Percentiles rank a stretch among this genome's conserved stretches.
Conservation (phyloP, 2,113 vertebrate species). For the Poecilia latipinna region DNA sequence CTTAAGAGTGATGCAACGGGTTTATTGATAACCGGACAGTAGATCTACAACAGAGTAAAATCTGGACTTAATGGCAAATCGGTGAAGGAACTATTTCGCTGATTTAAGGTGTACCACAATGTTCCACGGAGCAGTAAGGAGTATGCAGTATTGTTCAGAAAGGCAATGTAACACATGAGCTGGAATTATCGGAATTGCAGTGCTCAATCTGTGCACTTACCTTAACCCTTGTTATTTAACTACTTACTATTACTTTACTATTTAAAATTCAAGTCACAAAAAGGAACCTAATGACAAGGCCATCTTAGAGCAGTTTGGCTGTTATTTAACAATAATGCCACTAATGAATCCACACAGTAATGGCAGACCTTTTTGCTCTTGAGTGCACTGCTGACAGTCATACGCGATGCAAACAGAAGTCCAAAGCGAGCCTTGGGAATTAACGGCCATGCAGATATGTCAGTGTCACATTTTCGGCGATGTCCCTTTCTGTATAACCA, state of each 20-base stretch:
- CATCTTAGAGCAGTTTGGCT: conserved; percentile 22
- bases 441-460: conserved; percentile 26
- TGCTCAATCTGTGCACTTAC: background rate
- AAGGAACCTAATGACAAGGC: background rate
- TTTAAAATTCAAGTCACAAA: background rate
- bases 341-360: conserved; percentile 2
- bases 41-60: conserved; percentile 10
- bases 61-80: conserved; percentile 11
- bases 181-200: background rate
- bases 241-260: background rate
- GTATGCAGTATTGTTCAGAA: conserved; percentile 15
- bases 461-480: conserved; percentile 47
- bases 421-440: conserved; percentile 18
- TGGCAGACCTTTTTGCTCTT: background rate
- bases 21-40: conserved; percentile 5
- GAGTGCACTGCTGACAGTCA: conserved; percentile 18
- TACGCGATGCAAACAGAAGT: conserved; percentile 26
- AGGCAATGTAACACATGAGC: background rate
- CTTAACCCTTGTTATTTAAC: no score
- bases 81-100: conserved; percentile 8
- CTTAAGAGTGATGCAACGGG: background rate
- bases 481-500: conserved; percentile 34
- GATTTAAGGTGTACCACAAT: background rate
- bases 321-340: conserved; percentile 4
- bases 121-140: conserved; percentile 9